Percentiles rank a stretch among this genome's conserved stretches.
These are phyloP conservation scores for Octonoba sinensis DNA, from an alignment of 2,888 invertebrate genomes.

Conservation along the genomic window DNA sequence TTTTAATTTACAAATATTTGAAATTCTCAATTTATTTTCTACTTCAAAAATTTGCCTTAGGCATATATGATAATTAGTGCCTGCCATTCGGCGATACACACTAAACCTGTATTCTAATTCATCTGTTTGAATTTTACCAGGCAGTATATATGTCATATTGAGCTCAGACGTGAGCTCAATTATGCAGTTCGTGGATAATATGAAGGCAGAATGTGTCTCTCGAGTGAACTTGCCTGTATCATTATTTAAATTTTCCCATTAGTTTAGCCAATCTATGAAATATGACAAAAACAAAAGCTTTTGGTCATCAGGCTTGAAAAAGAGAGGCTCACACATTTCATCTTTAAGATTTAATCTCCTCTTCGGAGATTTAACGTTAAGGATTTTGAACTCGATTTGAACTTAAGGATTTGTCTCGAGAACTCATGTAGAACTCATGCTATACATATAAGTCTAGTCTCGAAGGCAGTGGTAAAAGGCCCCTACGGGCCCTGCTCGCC, in stretches of 20 bases:
- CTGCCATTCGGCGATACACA: slow-evolving; percentile 4
- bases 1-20: not conserved
- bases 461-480: too few relatives aligned
- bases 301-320: not conserved
- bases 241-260: not conserved
- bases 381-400: slow-evolving; percentile 10
- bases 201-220: not conserved
- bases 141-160: not conserved
- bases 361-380: slow-evolving; percentile 13
- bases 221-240: not conserved
- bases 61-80: slow-evolving; percentile 13
- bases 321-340: not conserved
- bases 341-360: slow-evolving; percentile 1
- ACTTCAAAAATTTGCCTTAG: slow-evolving; percentile 6
- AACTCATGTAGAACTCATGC: too few relatives aligned
- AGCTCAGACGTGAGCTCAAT: not conserved
- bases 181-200: not conserved
- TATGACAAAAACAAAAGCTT: not conserved
- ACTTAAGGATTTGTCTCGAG: too few relatives aligned
- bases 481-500: too few relatives aligned
- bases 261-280: slow-evolving; percentile 1
- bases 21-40: slow-evolving; percentile 14
- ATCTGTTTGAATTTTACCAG: not conserved
- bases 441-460: too few relatives aligned
- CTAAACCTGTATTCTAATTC: not conserved